A percentile compares a stretch with the other conserved stretches of the same genome.
Conservation (phyloP, 2,888 invertebrate species). For the Eledona agricola region DNA sequence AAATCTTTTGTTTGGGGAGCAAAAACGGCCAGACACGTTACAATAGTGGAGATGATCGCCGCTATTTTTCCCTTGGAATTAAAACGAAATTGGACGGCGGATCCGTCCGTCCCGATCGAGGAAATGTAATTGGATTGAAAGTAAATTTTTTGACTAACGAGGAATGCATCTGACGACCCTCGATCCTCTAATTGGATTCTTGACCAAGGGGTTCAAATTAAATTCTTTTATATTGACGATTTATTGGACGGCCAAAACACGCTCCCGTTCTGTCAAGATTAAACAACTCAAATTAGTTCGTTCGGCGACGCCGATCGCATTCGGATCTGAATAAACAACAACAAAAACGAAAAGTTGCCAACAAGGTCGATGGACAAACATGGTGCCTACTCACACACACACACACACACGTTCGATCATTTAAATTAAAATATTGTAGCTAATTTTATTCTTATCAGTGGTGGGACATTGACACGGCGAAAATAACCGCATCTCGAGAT, state of each 20-base stretch:
- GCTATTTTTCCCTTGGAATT: conserved; percentile 19
- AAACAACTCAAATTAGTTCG: too few relatives aligned
- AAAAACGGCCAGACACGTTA: conserved; percentile 11
- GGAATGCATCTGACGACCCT: conserved; percentile 56
- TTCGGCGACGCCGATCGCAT: too few relatives aligned
- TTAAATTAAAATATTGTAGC: too few relatives aligned
- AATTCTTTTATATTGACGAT: conserved; percentile 59
- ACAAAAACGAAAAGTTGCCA: too few relatives aligned
- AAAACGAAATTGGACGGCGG: conserved; percentile 4
- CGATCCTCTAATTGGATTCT: conserved; percentile 57
- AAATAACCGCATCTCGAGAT: conserved; percentile 51
- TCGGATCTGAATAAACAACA: too few relatives aligned
- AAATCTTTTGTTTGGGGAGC: conserved; percentile 33
- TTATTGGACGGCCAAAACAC: conserved; percentile 54
- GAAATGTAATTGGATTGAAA: conserved; percentile 49
- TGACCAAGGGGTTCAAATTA: conserved; percentile 55
- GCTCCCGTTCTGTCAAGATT: too few relatives aligned
- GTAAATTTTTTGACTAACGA: conserved; percentile 53
- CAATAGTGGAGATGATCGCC: too few relatives aligned
- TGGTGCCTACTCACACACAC: conserved; percentile 5
- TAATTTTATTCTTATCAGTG: conserved; percentile 49
- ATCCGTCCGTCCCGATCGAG: conserved; percentile 13
- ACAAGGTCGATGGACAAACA: too few relatives aligned
- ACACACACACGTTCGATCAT: conserved; percentile 6
- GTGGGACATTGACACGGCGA: conserved; percentile 50